A percentile compares a stretch with the other conserved stretches of the same genome.
Conservation (phyloP, 2,888 invertebrate genomes). For the Syritta pipiens region DNA sequence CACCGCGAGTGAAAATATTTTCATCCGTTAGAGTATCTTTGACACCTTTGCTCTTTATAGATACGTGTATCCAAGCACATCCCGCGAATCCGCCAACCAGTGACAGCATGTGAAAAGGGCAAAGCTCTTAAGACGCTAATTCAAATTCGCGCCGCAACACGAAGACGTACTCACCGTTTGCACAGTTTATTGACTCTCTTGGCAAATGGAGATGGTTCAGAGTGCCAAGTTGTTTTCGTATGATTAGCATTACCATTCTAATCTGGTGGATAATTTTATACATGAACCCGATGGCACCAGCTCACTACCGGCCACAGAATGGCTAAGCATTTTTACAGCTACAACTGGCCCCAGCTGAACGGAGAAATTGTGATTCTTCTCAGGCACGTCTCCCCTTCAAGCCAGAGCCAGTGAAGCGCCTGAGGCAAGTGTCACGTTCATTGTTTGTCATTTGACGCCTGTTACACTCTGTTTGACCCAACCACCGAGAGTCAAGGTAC, state of each 20-base stretch:
- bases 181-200: constrained; percentile 36
- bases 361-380: not conserved
- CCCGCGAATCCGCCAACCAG: constrained; percentile 16
- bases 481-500: not conserved
- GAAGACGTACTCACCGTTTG: not conserved
- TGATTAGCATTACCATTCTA: constrained; percentile 66
- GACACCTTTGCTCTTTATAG: constrained; percentile 38
- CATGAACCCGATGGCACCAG: constrained; percentile 38
- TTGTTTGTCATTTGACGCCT: constrained; percentile 25
- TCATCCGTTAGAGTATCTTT: constrained; percentile 18
- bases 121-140: constrained; percentile 47
- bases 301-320: constrained; percentile 30
- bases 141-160: constrained; percentile 14
- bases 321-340: constrained; percentile 49
- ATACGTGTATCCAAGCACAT: not conserved
- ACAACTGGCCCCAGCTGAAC: not conserved
- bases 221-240: constrained; percentile 42
- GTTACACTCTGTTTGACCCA: constrained; percentile 35
- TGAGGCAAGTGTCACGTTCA: constrained; percentile 39
- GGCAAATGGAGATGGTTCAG: constrained; percentile 19
- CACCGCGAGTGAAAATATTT: constrained; percentile 16
- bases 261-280: constrained; percentile 35
- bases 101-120: constrained; percentile 38
- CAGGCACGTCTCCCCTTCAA: not conserved
- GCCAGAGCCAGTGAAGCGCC: too few relatives aligned